Base-by-base conservation (phyloP, 2,113 vertebrate species). In the Spheniscus mendiculus region DNA sequence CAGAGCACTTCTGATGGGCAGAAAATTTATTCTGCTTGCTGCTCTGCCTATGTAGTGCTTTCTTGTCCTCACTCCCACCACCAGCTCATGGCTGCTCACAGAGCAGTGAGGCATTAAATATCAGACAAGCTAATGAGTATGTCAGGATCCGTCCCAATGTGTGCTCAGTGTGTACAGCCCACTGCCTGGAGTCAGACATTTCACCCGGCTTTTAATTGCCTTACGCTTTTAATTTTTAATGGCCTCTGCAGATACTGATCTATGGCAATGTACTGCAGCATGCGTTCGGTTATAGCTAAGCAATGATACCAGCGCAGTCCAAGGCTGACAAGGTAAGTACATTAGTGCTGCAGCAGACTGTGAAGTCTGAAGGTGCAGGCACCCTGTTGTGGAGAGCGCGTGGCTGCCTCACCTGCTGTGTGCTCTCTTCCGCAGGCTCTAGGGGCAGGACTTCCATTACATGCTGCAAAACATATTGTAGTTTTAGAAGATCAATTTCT, bases 381-480 rank as follows among this genome's bases (percentile, higher is more conserved):
- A 40, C 34, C 38, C 19, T 34, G 27, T 40, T 59, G 20, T 44
- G 70, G 32, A 32, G n/a, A 26, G 22, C 2, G 0, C 1, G 1
- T 0, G 6, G 56, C 63, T 61, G 40, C 32, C 77, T 76, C 50
- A n/a, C 40, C 67, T 29, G 17, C 82, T 34, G 5, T 4, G 8
- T 5, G 53, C 62, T 61, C 30, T 32, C 4, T n/a, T 40, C 42
- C 29, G 44, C 0, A 0, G 62, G 44, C 56, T 67, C 29, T 22
- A 17, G 52, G 36, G 29, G 25, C 52, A 79, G 61, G 34, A 52
- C 25, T 76, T 58, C 27, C 25, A 30, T n/a, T 83, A 6, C n/a
- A 3, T 34, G 42, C 59, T 15, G 11, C 58, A 55, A 71, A 93
- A 52, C 45, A 53, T n/a, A 63, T 3, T 30, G 19, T 55, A 42